Conservation (phyloP, 2,797 vertebrate genomes). For the Macropodus opercularis region DNA sequence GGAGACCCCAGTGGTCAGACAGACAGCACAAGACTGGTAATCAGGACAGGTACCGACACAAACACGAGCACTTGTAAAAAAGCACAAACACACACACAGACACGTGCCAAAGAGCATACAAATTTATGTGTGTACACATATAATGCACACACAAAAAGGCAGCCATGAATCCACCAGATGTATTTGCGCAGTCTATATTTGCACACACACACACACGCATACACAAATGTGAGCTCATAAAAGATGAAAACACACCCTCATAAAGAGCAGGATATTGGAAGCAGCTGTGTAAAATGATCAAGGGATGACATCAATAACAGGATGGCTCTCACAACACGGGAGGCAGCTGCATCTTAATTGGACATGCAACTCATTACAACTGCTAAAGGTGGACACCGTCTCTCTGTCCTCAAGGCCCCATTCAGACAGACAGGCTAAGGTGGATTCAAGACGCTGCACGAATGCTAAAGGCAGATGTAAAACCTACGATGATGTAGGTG, state of each 20-base stretch:
- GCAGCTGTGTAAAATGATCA: slow-evolving; percentile 77
- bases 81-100: slow-evolving; percentile 3
- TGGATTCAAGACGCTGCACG: not conserved
- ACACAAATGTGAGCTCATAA: slow-evolving; percentile 61
- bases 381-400: slow-evolving; percentile 43
- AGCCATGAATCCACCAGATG: slow-evolving; percentile 40
- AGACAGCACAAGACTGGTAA: slow-evolving; percentile 58
- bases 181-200: slow-evolving; percentile 71
- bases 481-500: not conserved
- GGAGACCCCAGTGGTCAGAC: slow-evolving; percentile 59
- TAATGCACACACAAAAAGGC: slow-evolving; percentile 38
- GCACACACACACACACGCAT: slow-evolving; percentile 57
- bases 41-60: slow-evolving; percentile 44
- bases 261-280: slow-evolving; percentile 80
- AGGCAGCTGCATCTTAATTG: slow-evolving; percentile 76
- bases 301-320: slow-evolving; percentile 77
- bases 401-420: slow-evolving; percentile 13
- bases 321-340: slow-evolving; percentile 61
- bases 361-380: slow-evolving; percentile 66
- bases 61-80: slow-evolving; percentile 11
- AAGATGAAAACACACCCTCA: slow-evolving; percentile 74
- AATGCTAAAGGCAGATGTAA: slow-evolving; percentile 4
- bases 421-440: slow-evolving; percentile 30
- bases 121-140: slow-evolving; percentile 22
- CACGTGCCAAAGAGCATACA: slow-evolving; percentile 30